Conservation (phyloP, 2,888 invertebrate species). For the Apotomis betuletana region DNA sequence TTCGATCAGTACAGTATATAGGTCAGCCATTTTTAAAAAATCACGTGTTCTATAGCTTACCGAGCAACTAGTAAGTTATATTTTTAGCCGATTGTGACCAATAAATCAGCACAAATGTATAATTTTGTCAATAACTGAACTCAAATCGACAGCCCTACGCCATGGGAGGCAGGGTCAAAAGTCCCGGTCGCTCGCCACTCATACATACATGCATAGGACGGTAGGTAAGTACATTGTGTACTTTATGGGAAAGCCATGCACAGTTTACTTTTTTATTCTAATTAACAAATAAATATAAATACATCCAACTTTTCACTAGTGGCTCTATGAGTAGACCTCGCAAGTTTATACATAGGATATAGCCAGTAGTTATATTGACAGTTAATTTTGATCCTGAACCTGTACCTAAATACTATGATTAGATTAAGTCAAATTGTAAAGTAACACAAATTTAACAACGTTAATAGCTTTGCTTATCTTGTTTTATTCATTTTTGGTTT, state of each 20-base stretch:
- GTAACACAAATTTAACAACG: no score
- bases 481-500: neutral
- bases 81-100: neutral
- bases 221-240: neutral
- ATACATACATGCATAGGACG: neutral
- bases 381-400: no score
- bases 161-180: slow-evolving; percentile 52
- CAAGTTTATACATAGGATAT: no score
- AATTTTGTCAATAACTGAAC: neutral
- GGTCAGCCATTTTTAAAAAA: no score
- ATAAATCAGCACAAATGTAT: neutral
- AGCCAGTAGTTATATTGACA: no score
- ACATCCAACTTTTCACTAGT: no score
- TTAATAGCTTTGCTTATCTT: neutral
- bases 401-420: no score
- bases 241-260: slow-evolving; percentile 23
- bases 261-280: neutral
- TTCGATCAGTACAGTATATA: no score
- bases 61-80: no score
- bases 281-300: neutral
- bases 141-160: slow-evolving; percentile 21
- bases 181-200: slow-evolving; percentile 40
- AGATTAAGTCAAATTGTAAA: no score
- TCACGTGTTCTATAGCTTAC: no score
- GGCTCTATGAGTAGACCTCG: no score